Evolutionary conservation across 2,113 vertebrate genomes (phyloP).

Genomic region (Eurypyga helias): DNA sequence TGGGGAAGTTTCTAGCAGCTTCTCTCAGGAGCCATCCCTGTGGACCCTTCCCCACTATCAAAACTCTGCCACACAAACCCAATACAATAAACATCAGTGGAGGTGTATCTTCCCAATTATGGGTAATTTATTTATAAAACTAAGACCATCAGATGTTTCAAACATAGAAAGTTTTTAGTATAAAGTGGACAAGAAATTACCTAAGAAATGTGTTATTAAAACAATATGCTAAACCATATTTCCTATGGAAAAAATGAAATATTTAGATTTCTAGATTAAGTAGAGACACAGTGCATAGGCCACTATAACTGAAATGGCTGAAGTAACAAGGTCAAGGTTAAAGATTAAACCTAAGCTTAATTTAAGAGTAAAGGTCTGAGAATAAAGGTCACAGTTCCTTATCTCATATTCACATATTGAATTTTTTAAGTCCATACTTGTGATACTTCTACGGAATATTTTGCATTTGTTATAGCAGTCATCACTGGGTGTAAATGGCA

Average conservation of each 20-base stretch:
- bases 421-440: not conserved
- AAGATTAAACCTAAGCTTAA: not conserved
- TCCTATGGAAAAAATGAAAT: not conserved
- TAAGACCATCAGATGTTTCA: not conserved
- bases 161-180: not conserved
- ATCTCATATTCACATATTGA: not conserved
- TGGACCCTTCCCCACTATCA: no score
- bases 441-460: not conserved
- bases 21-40: no score
- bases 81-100: not conserved
- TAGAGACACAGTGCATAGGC: not conserved
- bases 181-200: not conserved
- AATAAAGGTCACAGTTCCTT: not conserved
- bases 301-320: not conserved
- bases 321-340: not conserved
- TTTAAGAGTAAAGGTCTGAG: not conserved
- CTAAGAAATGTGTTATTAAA: not conserved
- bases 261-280: not conserved
- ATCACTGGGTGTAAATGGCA: not conserved
- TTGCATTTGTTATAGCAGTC: not conserved
- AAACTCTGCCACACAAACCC: no score
- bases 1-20: no score
- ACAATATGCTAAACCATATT: not conserved
- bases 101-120: not conserved
- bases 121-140: slow-evolving; percentile 30